A percentile compares a stretch with the other conserved stretches of the same genome.
These are phyloP conservation scores for Bothrops jararaca DNA, from an alignment of 2,113 vertebrate species.

Conservation along the genomic window DNA sequence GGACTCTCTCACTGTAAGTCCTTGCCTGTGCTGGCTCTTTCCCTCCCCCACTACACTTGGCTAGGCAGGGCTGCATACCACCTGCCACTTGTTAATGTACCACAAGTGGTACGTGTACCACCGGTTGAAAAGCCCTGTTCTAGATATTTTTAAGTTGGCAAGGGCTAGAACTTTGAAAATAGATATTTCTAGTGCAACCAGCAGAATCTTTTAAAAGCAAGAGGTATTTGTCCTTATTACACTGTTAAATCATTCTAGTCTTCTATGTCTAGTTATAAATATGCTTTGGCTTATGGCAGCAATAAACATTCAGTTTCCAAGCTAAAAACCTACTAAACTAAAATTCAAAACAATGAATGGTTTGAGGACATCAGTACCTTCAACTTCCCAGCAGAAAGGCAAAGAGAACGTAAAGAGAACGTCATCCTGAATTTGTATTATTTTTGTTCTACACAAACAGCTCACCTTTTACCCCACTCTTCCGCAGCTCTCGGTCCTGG, in stretches of 20 bases:
- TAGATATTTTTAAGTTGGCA: background rate
- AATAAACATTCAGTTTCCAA: background rate
- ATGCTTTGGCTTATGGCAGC: background rate
- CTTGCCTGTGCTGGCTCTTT: too few species aligned
- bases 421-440: background rate
- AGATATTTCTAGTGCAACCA: background rate
- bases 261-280: background rate
- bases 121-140: background rate
- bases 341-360: background rate
- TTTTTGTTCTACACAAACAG: background rate
- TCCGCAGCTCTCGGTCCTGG: constrained; percentile 91
- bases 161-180: background rate
- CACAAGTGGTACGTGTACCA: too few species aligned
- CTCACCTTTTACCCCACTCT: constrained; percentile 82
- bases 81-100: too few species aligned
- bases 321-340: background rate
- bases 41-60: too few species aligned
- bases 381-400: background rate
- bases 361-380: background rate
- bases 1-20: too few species aligned
- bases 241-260: background rate
- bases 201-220: background rate
- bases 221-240: background rate
- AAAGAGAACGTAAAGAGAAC: too few species aligned
- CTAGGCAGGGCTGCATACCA: too few species aligned